Evolutionary conservation across 1,140 invertebrate species (phyloP).

Genomic region (Battus philenor): DNA sequence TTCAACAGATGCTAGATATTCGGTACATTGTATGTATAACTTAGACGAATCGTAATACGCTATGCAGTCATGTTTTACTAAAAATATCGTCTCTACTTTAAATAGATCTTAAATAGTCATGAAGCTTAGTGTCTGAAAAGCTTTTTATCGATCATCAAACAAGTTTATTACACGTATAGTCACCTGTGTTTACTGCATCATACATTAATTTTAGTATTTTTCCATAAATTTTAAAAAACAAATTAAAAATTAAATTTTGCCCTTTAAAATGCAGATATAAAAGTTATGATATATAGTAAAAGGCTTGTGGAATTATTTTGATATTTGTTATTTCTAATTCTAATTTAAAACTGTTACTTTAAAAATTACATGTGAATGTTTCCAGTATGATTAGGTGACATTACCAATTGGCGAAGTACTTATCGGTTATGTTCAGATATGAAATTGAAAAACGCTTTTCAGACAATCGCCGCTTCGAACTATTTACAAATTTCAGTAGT

Average conservation of each 20-base stretch:
- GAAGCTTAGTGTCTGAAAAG: constrained; percentile 11
- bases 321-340: no score
- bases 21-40: constrained; percentile 7
- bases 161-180: background rate
- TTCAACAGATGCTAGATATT: constrained; percentile 3
- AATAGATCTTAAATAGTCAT: background rate
- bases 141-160: background rate
- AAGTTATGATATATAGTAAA: no score
- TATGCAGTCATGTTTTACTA: constrained; percentile 8
- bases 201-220: no score
- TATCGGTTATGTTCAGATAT: constrained; percentile 17
- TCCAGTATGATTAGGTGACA: constrained; percentile 2
- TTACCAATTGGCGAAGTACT: constrained; percentile 36
- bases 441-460: constrained; percentile 30
- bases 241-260: no score
- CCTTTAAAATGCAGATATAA: no score
- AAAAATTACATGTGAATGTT: background rate
- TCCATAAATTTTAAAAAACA: no score
- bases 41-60: constrained; percentile 6
- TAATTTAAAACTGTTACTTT: no score
- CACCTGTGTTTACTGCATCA: no score
- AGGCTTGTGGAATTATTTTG: no score
- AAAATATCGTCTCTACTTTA: constrained; percentile 6
- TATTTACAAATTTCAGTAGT: constrained; percentile 45
- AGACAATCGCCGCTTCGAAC: constrained; percentile 30